A percentile compares a stretch with the other conserved stretches of the same genome.
Conservation (phyloP, 2,797 vertebrate species). For the Channa striata region DNA sequence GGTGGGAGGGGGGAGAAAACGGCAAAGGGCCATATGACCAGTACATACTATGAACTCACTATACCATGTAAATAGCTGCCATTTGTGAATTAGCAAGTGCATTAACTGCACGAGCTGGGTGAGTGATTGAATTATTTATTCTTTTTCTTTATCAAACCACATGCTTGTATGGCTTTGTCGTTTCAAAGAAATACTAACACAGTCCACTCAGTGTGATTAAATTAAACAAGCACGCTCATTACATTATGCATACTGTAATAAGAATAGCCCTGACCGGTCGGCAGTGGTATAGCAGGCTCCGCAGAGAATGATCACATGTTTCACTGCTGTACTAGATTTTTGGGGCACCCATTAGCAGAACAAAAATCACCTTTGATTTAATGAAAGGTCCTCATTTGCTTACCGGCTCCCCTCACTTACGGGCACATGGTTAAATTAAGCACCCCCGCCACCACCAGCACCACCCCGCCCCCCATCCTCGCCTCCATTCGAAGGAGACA, state of each 20-base stretch:
- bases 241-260: conserved; percentile 86
- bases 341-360: conserved; percentile 85
- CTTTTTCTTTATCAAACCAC: conserved; percentile 66
- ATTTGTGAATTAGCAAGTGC: conserved; percentile 72
- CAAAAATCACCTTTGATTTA: conserved; percentile 88
- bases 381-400: conserved; percentile 87
- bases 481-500: conserved; percentile 77
- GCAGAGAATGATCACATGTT: conserved; percentile 84
- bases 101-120: conserved; percentile 64
- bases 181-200: conserved; percentile 80
- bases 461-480: conserved; percentile 57
- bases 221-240: conserved; percentile 83
- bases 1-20: conserved; percentile 42
- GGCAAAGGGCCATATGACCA: conserved; percentile 28
- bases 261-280: conserved; percentile 84
- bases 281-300: conserved; percentile 75
- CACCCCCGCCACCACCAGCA: conserved; percentile 38
- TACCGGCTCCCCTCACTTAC: conserved; percentile 83
- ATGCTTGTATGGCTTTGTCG: conserved; percentile 69
- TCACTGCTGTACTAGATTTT: conserved; percentile 80
- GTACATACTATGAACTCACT: conserved; percentile 56
- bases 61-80: conserved; percentile 65
- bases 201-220: conserved; percentile 84
- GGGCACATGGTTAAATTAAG: conserved; percentile 83
- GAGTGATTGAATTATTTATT: conserved; percentile 78